These are phyloP conservation scores for Zoanthus sansibaricus DNA, from an alignment of 92 coral and sea anemone genomes.

Conservation along the genomic window DNA sequence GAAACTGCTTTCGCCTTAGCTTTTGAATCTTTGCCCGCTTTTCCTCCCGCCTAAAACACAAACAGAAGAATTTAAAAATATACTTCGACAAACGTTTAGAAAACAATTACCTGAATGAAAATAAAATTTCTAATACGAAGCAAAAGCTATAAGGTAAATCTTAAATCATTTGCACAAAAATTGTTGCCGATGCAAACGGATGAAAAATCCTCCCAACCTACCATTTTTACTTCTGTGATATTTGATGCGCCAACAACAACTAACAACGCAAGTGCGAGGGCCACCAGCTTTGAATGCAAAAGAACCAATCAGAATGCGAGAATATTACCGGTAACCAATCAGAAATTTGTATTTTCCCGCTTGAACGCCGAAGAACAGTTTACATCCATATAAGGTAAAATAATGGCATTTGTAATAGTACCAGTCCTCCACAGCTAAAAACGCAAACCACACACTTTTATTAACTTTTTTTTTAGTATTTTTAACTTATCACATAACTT, in stretches of 20 bases:
- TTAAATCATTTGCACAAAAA: conserved; percentile 4
- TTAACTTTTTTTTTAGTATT: too few relatives aligned
- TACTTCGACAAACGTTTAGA: not conserved
- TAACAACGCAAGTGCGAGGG: conserved; percentile 75
- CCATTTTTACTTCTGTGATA: conserved; percentile 77
- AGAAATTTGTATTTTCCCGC: conserved; percentile 64
- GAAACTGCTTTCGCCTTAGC: conserved; percentile 99
- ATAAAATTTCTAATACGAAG: not conserved
- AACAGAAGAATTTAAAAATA: conserved; percentile 40
- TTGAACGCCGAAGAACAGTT: conserved; percentile 6
- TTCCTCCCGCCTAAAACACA: conserved; percentile 95
- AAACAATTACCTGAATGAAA: not conserved
- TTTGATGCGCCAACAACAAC: conserved; percentile 83
- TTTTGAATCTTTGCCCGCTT: conserved; percentile 99
- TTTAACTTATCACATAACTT: too few relatives aligned
- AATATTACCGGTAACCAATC: conserved; percentile 61
- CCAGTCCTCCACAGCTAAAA: conserved; percentile 9
- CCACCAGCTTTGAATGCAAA: conserved; percentile 89
- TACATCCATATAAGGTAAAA: conserved; percentile 21
- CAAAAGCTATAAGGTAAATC: conserved; percentile 14
- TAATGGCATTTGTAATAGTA: not conserved
- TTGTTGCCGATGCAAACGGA: conserved; percentile 82
- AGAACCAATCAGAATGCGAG: conserved; percentile 82
- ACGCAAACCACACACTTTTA: too few relatives aligned
- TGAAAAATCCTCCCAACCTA: conserved; percentile 76